These are phyloP conservation scores for Prunella himalayana DNA, from an alignment of 2,113 vertebrate species.

Conservation along the genomic window DNA sequence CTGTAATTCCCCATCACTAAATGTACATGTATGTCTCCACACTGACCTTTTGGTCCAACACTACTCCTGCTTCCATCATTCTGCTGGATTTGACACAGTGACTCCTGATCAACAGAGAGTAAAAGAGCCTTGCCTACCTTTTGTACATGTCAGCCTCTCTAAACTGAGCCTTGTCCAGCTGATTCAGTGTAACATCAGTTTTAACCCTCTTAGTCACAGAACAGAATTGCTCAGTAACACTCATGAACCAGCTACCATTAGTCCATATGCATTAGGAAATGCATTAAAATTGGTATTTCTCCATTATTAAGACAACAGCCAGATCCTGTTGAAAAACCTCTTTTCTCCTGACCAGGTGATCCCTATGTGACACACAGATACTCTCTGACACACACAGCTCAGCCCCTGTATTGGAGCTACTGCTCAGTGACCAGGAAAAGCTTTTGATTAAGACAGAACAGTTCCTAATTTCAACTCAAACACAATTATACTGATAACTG, in stretches of 20 bases:
- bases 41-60: neutral
- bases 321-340: neutral
- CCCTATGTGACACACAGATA: neutral
- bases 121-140: neutral
- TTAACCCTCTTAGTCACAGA: neutral
- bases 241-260: neutral
- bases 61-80: neutral
- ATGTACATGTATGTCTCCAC: neutral
- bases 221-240: neutral
- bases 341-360: neutral
- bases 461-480: neutral
- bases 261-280: neutral
- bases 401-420: neutral
- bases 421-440: neutral
- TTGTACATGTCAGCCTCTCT: neutral
- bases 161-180: neutral
- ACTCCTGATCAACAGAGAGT: neutral
- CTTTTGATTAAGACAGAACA: accelerated
- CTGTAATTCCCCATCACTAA: neutral
- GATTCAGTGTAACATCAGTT: neutral
- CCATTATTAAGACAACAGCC: neutral
- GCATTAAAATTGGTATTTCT: neutral
- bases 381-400: neutral
- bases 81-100: neutral
- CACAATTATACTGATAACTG: neutral